Base-by-base conservation (phyloP, 2,888 invertebrate species). In the Lasioglossum figueresi region DNA sequence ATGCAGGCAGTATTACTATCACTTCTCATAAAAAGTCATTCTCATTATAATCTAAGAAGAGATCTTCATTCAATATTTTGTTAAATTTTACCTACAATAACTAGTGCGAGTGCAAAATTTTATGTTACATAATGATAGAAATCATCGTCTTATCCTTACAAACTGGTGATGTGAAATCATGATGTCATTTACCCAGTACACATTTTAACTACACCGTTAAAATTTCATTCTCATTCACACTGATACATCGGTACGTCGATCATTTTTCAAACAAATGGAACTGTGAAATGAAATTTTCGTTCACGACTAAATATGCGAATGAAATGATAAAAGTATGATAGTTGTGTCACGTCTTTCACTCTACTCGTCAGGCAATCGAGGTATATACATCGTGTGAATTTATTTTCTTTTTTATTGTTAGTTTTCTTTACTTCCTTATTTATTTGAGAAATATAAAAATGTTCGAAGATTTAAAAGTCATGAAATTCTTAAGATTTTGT, bases 331-430 rank as follows among this genome's bases (percentile, higher is more conserved):
- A 70, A 75, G n/a, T 52, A 8, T 76, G 40, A 76, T 56, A 37
- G 37, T 73, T 76, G 79, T 27, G 56, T 52, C 76, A 70, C 37
- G 43, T 52, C 43, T 74, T 68, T 83, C 37, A 63, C 73, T 63
- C 72, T 43, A 66, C 34, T 8, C 71, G 27, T 66, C 63, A 79
- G 76, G 68, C 63, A 72, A 52, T 76, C 23, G 63, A 82, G 86
- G 79, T 85, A 85, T 76, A 79, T 86, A 82, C 79, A 86, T 82
- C 80, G 59, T 43, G n/a, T 66, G 40, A n/a, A 75, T 68, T 75
- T 4, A n/a, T 76, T 52, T 34, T 12, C 43, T 12, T 16, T 14
- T 45, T 68, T 45, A 48, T 66, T 66, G n/a, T 70, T 40, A n/a
- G 37, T 5, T 59, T 48, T 27, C 48, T 16, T n/a, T 56, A 81